phyloP scores from a whole-genome alignment of 1,140 invertebrate genomes.

The Cydia pomonella region DNA sequence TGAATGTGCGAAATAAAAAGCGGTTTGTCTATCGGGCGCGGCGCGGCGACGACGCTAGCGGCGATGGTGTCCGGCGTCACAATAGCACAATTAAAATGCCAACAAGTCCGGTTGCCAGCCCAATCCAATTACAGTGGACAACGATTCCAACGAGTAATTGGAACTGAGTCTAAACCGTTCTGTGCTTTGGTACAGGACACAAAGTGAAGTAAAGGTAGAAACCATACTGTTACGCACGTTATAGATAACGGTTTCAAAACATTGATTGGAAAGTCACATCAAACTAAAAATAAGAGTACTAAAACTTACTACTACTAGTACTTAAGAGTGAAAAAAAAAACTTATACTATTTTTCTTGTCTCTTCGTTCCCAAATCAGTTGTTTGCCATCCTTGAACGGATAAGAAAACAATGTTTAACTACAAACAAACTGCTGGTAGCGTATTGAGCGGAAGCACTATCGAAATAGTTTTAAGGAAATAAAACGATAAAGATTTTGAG shows the following conservation, averaged over 20 bases:
- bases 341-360: too few relatives aligned
- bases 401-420: conserved; percentile 74
- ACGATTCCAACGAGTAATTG: conserved; percentile 79
- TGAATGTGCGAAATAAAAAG: conserved; percentile 61
- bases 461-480: conserved; percentile 43
- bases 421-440: conserved; percentile 65
- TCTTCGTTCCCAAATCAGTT: conserved; percentile 52
- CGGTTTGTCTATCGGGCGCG: conserved; percentile 59
- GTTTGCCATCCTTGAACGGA: conserved; percentile 54
- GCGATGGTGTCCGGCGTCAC: conserved; percentile 68
- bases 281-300: background rate
- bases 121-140: conserved; percentile 79
- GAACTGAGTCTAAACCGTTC: conserved; percentile 66
- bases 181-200: conserved; percentile 17
- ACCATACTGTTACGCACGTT: background rate
- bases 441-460: conserved; percentile 51
- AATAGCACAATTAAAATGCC: conserved; percentile 81
- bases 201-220: background rate
- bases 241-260: background rate
- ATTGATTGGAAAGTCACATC: background rate
- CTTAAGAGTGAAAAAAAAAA: background rate
- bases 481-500: background rate
- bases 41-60: conserved; percentile 58
- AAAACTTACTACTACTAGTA: too few relatives aligned
- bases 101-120: conserved; percentile 76